Conservation (phyloP, 2,888 invertebrate species). For the Epinotia nisella region DNA sequence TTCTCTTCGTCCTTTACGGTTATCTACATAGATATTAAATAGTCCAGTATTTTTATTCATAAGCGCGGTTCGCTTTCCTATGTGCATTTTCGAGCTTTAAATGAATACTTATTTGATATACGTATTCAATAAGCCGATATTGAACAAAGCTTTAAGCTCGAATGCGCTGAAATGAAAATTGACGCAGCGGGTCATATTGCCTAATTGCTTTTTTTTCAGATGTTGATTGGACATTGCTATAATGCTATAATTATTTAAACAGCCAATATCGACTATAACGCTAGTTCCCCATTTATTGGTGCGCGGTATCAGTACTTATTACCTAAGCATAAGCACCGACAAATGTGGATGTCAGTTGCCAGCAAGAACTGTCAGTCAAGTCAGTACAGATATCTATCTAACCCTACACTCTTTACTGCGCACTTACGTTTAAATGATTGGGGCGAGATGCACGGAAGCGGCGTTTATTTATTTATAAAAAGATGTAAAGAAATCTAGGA, state of each 20-base stretch:
- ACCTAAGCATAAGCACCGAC: too few relatives aligned
- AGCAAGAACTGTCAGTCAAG: too few relatives aligned
- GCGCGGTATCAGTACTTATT: too few relatives aligned
- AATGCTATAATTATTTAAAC: slow-evolving; percentile 8
- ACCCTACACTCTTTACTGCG: too few relatives aligned
- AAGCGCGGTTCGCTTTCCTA: neutral
- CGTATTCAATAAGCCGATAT: slow-evolving; percentile 5
- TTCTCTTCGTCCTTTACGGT: slow-evolving; percentile 46
- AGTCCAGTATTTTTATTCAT: slow-evolving; percentile 31
- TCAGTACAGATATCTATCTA: too few relatives aligned
- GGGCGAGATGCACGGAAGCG: too few relatives aligned
- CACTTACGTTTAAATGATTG: too few relatives aligned
- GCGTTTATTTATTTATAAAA: too few relatives aligned
- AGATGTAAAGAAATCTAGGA: too few relatives aligned
- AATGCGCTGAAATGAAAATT: neutral
- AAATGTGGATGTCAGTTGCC: too few relatives aligned
- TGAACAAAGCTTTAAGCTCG: neutral
- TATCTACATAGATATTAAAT: slow-evolving; percentile 45
- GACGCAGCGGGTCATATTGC: neutral
- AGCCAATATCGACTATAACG: neutral
- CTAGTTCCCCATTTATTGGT: neutral
- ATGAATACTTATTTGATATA: slow-evolving; percentile 16
- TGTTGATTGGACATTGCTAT: neutral
- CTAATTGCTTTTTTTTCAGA: neutral
- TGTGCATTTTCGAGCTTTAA: neutral